Evolutionary conservation across 2,797 vertebrate species (phyloP).

Genomic region (Chelmon rostratus): DNA sequence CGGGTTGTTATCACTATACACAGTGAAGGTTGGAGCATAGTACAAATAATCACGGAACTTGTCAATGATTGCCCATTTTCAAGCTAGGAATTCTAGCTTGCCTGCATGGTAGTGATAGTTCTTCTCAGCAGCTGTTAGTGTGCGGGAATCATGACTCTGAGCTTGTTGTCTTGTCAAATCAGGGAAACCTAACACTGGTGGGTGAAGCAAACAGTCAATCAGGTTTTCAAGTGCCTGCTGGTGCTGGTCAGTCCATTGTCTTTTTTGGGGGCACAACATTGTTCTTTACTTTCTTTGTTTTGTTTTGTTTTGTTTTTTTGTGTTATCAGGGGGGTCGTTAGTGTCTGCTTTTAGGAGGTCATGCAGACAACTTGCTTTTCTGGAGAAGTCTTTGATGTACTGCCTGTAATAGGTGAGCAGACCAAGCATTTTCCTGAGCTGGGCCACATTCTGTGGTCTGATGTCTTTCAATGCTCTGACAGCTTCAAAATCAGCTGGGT

Average conservation of each 20-base stretch:
- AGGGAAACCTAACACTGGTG: slow-evolving; percentile 16
- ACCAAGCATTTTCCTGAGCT: slow-evolving; percentile 34
- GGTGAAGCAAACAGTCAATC: slow-evolving; percentile 7
- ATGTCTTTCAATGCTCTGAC: neutral
- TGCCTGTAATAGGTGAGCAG: slow-evolving; percentile 25
- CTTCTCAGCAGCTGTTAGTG: neutral
- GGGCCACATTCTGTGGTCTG: neutral
- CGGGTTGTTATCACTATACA: no score
- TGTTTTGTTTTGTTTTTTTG: neutral
- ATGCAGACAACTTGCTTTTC: slow-evolving; percentile 9
- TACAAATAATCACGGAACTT: neutral
- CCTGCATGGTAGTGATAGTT: neutral
- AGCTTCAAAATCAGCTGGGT: slow-evolving; percentile 22
- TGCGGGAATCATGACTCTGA: neutral
- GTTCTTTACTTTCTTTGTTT: neutral
- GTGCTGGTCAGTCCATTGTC: neutral
- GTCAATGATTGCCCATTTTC: neutral
- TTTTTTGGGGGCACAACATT: slow-evolving; percentile 7
- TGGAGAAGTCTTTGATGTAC: slow-evolving; percentile 36
- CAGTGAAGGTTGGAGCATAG: no score
- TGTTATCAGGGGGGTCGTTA: fast-evolving
- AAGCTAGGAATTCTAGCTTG: neutral
- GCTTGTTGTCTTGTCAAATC: neutral
- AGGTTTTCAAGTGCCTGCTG: slow-evolving; percentile 1
- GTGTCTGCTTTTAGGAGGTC: neutral